Percentiles rank a stretch among this genome's conserved stretches.
These are phyloP conservation scores for Cosmia trapezina DNA, from an alignment of 2,888 invertebrate genomes.

Conservation along the genomic window DNA sequence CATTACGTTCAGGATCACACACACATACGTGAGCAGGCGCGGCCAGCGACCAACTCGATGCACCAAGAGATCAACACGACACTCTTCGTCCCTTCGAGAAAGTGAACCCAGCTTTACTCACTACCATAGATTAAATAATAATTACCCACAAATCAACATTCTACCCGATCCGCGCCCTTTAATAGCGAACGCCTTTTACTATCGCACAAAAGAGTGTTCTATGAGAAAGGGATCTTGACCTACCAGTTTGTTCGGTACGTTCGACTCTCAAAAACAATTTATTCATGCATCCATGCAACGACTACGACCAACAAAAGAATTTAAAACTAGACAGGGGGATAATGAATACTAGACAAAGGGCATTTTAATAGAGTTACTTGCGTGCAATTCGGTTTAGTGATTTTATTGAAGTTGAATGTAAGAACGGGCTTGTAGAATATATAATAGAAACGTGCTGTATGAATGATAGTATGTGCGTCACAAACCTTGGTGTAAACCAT, in stretches of 20 bases:
- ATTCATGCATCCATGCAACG: slow-evolving; percentile 89
- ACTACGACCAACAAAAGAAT: slow-evolving; percentile 87
- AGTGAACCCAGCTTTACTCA: slow-evolving; percentile 53
- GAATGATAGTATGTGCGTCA: slow-evolving; percentile 51
- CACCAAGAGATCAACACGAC: slow-evolving; percentile 30
- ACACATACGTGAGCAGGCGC: slow-evolving; percentile 66
- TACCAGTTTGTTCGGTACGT: slow-evolving; percentile 88
- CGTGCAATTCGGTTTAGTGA: slow-evolving; percentile 84
- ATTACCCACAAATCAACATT: slow-evolving; percentile 76
- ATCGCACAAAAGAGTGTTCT: slow-evolving; percentile 87
- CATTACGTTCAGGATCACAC: slow-evolving; percentile 80
- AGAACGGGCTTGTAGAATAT: slow-evolving; percentile 70
- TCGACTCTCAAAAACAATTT: slow-evolving; percentile 88
- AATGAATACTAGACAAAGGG: slow-evolving; percentile 89
- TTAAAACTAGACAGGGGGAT: slow-evolving; percentile 89
- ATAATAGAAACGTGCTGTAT: slow-evolving; percentile 59
- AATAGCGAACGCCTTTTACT: slow-evolving; percentile 88
- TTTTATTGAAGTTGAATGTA: slow-evolving; percentile 71
- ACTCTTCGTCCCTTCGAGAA: slow-evolving; percentile 55
- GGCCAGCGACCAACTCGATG: slow-evolving; percentile 62
- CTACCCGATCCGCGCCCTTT: slow-evolving; percentile 86
- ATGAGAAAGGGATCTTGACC: slow-evolving; percentile 90
- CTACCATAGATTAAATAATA: slow-evolving; percentile 78
- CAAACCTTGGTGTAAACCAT: slow-evolving; percentile 35
- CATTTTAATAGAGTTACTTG: slow-evolving; percentile 89